Evolutionary conservation across 2,797 vertebrate genomes (phyloP).

Genomic region (Vultur gryphus): DNA sequence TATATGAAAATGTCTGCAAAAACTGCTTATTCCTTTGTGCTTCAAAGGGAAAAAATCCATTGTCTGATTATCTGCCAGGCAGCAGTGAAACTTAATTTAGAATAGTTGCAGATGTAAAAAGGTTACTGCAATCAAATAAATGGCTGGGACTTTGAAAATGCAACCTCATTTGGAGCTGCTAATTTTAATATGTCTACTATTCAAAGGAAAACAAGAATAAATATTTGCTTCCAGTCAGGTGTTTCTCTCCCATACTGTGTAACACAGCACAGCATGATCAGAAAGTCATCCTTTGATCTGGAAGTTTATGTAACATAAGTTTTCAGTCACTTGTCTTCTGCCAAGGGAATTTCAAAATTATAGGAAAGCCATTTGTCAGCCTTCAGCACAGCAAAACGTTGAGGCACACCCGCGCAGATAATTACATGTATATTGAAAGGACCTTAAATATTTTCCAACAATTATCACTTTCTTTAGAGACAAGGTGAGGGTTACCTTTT

Average conservation of each 20-base stretch:
- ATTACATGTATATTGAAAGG: not conserved
- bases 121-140: not conserved
- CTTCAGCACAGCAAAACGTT: not conserved
- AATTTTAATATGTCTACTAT: not conserved
- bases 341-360: not conserved
- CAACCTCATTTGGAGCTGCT: not conserved
- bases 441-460: constrained; percentile 1
- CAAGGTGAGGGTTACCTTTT: not conserved
- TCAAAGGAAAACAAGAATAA: constrained; percentile 18
- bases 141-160: not conserved
- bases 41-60: not conserved
- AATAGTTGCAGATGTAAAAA: not conserved
- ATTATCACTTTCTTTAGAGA: not conserved
- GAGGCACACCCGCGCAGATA: not conserved
- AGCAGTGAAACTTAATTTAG: not conserved
- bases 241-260: not conserved
- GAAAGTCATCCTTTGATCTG: constrained; percentile 22
- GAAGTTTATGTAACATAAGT: not conserved
- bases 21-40: not conserved
- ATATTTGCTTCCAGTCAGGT: not conserved
- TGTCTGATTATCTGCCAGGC: not conserved
- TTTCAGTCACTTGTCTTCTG: not conserved
- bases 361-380: not conserved
- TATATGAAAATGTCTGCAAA: not conserved
- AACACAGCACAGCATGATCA: not conserved